These are phyloP conservation scores for Xiphophorus maculatus DNA, from an alignment of 2,113 vertebrate genomes.

Conservation along the genomic window DNA sequence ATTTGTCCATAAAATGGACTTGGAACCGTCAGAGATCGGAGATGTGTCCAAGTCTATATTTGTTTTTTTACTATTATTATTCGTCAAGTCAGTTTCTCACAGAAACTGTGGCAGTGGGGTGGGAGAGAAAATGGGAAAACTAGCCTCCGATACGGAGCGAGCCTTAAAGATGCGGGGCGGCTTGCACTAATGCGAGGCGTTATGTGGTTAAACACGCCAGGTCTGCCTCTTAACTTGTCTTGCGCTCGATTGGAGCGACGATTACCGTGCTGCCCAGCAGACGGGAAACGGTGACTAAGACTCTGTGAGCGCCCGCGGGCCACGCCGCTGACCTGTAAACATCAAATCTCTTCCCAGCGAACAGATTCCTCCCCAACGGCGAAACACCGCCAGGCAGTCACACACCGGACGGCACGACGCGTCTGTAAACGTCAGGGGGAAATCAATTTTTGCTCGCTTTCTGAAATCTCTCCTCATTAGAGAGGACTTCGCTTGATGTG, in stretches of 20 bases:
- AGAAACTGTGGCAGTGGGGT: not conserved
- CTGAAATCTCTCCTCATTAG: not conserved
- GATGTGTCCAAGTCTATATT: not conserved
- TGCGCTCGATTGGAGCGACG: not conserved
- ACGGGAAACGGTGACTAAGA: not conserved
- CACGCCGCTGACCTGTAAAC: not conserved
- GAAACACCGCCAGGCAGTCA: not conserved
- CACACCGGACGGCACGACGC: not conserved
- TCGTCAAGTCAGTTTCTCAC: not conserved
- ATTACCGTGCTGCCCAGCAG: not conserved
- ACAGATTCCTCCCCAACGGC: not conserved
- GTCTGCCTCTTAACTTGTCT: not conserved
- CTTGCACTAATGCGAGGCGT: not conserved
- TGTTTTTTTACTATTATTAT: not conserved
- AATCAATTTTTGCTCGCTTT: not conserved
- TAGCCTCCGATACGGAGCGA: not conserved
- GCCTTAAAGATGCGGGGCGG: not conserved
- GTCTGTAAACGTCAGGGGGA: not conserved
- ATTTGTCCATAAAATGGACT: not conserved
- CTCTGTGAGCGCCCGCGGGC: not conserved
- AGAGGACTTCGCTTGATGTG: not conserved
- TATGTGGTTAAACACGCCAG: not conserved
- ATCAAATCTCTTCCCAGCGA: not conserved
- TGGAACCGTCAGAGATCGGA: no score
- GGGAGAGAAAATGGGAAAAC: not conserved